Evolutionary conservation across 2,888 invertebrate genomes (phyloP), one percentile per base, ranked within the genome.

Genomic region (Netelia melanura): DNA sequence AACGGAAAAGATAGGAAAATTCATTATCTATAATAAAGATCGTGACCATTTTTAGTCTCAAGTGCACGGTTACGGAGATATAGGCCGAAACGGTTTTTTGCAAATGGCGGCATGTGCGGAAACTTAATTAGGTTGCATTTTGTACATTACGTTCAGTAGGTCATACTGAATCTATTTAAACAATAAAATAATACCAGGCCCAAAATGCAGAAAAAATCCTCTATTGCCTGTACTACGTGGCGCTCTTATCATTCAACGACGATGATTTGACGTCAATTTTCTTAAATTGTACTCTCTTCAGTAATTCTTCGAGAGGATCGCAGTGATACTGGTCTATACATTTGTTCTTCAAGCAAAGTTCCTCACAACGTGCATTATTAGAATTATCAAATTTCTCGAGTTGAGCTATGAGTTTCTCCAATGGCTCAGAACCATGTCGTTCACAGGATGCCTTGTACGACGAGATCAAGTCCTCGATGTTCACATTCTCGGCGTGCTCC

Each of bases 291-390:
- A 97, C 96, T 92, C 97, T 95, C 91, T 97, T 96, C 84, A 98
- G 95, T 82, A 98, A 95, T 89, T 98, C 97, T 93, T 98, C 98
- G 72, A 98, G 94, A 17, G 97, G 96, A 94, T 98, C 98, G 92
- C 96, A 96, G 86, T 96, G 96, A 81, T 96, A 95, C 86, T 96
- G 94, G 86, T 96, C 95, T 85, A 97, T 94, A 86, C 95, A 94
- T 87, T 96, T 95, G 84, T 96, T 96, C 94, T 95, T 94, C 71
- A 96, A 93, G 89, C 94, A 94, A 72, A 97, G 94, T 65, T 95
- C 94, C 14, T 96, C 95, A 70, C 96, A 96, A n/a, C 97, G 95
- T 3, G 92, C 92, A 17, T 90, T 88, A 82, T 93, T 92, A 64
- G 90, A 87, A 86, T 94, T 90, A 86, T 94, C 94, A 88, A 94